A percentile compares a stretch with the other conserved stretches of the same genome.
phyloP scores from a whole-genome alignment of 1,140 invertebrate genomes.

The Scaptomyza pallida region DNA sequence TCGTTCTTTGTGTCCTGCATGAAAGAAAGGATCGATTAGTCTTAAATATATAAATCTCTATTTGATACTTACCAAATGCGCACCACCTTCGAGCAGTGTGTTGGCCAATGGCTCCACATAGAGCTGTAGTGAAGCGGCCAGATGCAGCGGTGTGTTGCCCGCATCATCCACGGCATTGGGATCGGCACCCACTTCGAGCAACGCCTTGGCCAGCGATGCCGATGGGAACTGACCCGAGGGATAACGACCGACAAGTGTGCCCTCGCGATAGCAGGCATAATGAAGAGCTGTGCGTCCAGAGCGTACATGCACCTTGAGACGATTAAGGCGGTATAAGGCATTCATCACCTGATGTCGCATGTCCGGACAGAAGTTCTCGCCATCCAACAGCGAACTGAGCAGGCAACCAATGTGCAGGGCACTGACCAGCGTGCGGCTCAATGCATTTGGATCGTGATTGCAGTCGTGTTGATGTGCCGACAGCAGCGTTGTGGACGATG shows the following conservation, averaged over 20 bases:
- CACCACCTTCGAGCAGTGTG: slow-evolving; percentile 90
- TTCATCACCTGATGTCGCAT: slow-evolving; percentile 86
- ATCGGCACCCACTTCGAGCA: slow-evolving; percentile 93
- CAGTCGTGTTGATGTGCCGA: slow-evolving; percentile 84
- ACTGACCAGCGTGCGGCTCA: slow-evolving; percentile 94
- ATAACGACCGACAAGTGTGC: slow-evolving; percentile 87
- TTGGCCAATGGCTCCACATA: slow-evolving; percentile 88
- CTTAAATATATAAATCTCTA: background rate
- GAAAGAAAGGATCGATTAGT: background rate
- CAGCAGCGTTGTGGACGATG: slow-evolving; percentile 60
- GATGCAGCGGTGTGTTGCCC: slow-evolving; percentile 87
- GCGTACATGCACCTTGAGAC: slow-evolving; percentile 87
- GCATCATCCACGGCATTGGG: slow-evolving; percentile 90
- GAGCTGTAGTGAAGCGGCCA: slow-evolving; percentile 84
- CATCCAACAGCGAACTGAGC: slow-evolving; percentile 87
- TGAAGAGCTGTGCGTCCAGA: slow-evolving; percentile 92
- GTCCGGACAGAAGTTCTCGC: slow-evolving; percentile 85
- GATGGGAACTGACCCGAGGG: slow-evolving; percentile 91
- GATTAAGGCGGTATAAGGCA: slow-evolving; percentile 90
- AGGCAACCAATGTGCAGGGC: slow-evolving; percentile 92
- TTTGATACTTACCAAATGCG: slow-evolving; percentile 87
- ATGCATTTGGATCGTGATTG: slow-evolving; percentile 89
- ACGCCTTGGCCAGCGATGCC: slow-evolving; percentile 89
- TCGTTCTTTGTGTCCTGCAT: slow-evolving; percentile 91
- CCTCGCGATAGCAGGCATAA: slow-evolving; percentile 89